These are phyloP conservation scores for Rhadina sibilatrix DNA, from an alignment of 2,113 vertebrate species.

Conservation along the genomic window DNA sequence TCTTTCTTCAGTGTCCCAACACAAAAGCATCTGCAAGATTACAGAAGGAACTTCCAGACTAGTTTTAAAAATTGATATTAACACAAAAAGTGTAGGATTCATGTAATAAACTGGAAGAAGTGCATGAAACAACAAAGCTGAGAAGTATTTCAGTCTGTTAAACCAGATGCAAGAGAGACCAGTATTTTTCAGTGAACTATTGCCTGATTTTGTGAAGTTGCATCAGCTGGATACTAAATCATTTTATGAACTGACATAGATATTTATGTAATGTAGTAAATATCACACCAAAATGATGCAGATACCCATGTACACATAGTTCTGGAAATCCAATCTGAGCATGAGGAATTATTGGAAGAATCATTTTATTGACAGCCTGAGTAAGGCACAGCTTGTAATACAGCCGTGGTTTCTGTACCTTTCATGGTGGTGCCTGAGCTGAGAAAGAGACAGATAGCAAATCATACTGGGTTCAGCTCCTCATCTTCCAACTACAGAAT, in stretches of 20 bases:
- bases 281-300: neutral
- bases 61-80: neutral
- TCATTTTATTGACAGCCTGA: neutral
- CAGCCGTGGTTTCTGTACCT: neutral
- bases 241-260: neutral
- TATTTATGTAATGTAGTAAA: neutral
- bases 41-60: neutral
- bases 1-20: neutral
- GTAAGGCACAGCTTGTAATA: neutral
- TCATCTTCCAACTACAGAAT: neutral
- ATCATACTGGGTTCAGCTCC: neutral
- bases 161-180: rapidly evolving
- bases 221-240: neutral
- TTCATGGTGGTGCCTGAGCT: neutral
- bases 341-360: neutral
- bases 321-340: neutral
- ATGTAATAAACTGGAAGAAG: neutral
- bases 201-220: neutral
- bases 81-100: neutral
- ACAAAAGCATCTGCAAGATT: neutral
- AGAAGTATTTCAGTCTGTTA: neutral
- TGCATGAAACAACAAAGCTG: neutral
- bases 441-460: neutral
- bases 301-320: neutral
- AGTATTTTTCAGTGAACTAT: neutral